Evolutionary conservation across 2,113 vertebrate genomes (phyloP).

Genomic region (Heptranchias perlo): DNA sequence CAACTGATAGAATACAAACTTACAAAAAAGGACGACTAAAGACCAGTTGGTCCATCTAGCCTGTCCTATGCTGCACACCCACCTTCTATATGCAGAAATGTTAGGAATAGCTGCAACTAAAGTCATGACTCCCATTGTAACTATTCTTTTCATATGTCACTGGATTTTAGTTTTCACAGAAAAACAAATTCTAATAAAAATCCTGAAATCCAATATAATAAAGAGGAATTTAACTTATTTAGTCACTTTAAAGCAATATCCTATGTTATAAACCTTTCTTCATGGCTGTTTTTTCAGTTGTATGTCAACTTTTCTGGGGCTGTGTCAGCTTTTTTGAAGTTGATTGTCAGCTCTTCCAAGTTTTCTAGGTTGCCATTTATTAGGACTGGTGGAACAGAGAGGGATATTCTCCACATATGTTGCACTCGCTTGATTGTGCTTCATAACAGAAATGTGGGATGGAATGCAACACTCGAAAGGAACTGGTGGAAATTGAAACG

Average conservation of each 20-base stretch:
- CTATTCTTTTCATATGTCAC: not conserved
- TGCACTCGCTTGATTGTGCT: not conserved
- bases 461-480: not conserved
- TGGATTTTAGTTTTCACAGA: not conserved
- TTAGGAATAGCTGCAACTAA: not conserved
- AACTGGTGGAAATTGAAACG: constrained; percentile 6
- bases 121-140: not conserved
- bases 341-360: not conserved
- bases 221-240: not conserved
- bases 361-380: not conserved
- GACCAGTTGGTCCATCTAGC: not conserved
- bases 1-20: not conserved
- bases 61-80: not conserved
- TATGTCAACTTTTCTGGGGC: not conserved
- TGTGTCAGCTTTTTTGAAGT: not conserved
- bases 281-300: not conserved
- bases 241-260: not conserved
- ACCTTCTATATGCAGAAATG: not conserved
- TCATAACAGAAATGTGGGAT: not conserved
- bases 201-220: not conserved
- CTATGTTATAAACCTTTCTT: not conserved
- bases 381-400: not conserved
- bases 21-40: not conserved
- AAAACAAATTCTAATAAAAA: not conserved
- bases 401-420: not conserved